Evolutionary conservation across 2,113 vertebrate species (phyloP), one percentile per base, ranked within the genome.

Genomic region (Cheilinus undulatus): DNA sequence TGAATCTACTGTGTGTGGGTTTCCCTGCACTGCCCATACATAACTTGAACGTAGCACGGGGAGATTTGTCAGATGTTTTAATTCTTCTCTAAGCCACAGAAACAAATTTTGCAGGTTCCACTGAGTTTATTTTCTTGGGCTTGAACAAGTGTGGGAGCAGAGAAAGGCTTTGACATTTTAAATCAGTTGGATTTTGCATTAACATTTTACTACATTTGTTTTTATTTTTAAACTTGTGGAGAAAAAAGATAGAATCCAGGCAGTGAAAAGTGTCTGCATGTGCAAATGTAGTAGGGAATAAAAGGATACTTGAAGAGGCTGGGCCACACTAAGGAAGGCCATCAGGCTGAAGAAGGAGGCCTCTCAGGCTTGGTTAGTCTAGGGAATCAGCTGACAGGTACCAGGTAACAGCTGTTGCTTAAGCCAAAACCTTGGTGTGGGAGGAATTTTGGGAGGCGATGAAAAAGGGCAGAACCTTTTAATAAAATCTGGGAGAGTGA

Each of bases 1-100:
- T 83, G 78, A 83, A 80, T 69, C 14, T 67, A 63, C 56, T 67
- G 57, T 82, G 76, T 79, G 82, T 89, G 83, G 86, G 89, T 52
- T 87, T 76, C 53, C 83, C 65, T 73, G 75, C 71, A 36, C 42
- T 60, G 72, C 73, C 77, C 59, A 78, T 78, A 64, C 68, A 77
- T 60, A 62, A 80, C 36, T 59, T 72, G 72, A 79, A 57, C 7
- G 56, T 75, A 69, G 73, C 71, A 73, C 53, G 19, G 40, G 4
- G 43, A 2, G 11, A 36, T 75, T 69, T 53, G 46, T 43, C 68
- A 71, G 72, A 84, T 60, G 53, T 68, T 67, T 72, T 36, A 65
- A 62, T 70, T 64, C 40, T 63, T 57, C 5, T 53, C 60, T 32
- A 57, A 17, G 61, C 49, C 52, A 7, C n/a, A 49, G 4, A 9